These are phyloP conservation scores for Caligus rogercresseyi DNA, from an alignment of 1,140 invertebrate species.

Conservation along the genomic window DNA sequence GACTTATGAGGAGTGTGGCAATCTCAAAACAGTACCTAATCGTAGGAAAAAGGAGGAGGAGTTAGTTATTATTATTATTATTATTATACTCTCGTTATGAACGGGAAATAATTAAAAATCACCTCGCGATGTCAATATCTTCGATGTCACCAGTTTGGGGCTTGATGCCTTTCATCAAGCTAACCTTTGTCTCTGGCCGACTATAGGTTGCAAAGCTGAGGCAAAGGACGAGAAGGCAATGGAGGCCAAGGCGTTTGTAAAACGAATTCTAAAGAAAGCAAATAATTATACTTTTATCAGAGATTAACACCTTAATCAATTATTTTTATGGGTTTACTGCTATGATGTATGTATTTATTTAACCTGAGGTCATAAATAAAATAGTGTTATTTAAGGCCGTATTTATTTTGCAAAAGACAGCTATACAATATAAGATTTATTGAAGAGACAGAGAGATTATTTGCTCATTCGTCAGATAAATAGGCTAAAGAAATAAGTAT, in stretches of 20 bases:
- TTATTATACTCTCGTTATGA: too few species aligned
- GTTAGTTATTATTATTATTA: too few species aligned
- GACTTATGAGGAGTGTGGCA: conserved; percentile 58
- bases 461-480: too few species aligned
- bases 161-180: conserved; percentile 31
- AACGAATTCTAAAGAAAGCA: conserved; percentile 54
- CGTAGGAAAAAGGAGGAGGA: conserved; percentile 24
- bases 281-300: conserved; percentile 3
- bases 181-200: conserved; percentile 50
- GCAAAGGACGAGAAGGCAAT: conserved; percentile 59
- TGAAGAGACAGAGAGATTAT: too few species aligned
- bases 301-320: too few species aligned
- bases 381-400: too few species aligned
- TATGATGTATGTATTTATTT: too few species aligned
- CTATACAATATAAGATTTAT: too few species aligned
- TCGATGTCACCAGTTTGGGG: conserved; percentile 25
- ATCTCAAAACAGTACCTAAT: conserved; percentile 59
- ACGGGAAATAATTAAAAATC: not conserved
- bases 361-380: too few species aligned
- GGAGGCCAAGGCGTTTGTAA: conserved; percentile 64
- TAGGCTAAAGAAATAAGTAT: too few species aligned
- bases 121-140: conserved; percentile 3
- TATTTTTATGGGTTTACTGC: too few species aligned
- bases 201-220: conserved; percentile 43
- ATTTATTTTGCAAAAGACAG: too few species aligned